A percentile compares a stretch with the other conserved stretches of the same genome.
phyloP scores from a whole-genome alignment of 1,140 invertebrate genomes.

The Drosophila auraria region DNA sequence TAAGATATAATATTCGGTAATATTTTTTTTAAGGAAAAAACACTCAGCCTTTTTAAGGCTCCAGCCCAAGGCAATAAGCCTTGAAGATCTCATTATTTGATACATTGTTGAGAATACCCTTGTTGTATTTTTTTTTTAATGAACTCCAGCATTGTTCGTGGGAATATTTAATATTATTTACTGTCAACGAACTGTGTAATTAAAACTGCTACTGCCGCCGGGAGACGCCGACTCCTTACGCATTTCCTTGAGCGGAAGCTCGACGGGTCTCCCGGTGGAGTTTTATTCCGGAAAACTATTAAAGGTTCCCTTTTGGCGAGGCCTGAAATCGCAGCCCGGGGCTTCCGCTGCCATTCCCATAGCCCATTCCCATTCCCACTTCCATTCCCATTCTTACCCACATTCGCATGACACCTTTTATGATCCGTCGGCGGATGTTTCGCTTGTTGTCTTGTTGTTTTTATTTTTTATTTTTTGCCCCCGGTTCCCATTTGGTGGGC shows the following conservation, averaged over 20 bases:
- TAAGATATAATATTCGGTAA: background rate
- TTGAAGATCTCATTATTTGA: background rate
- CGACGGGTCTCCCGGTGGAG: conserved; percentile 14
- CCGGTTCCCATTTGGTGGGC: conserved; percentile 35
- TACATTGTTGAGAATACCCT: background rate
- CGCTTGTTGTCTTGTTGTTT: conserved; percentile 27
- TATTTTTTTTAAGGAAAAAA: background rate
- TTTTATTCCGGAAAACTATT: conserved; percentile 76
- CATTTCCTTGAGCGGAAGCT: conserved; percentile 76
- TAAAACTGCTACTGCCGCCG: conserved; percentile 45
- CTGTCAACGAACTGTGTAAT: conserved; percentile 52
- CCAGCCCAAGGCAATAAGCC: background rate
- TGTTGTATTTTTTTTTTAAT: conserved; percentile 38
- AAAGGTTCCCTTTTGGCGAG: conserved; percentile 60
- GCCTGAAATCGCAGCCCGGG: conserved; percentile 31
- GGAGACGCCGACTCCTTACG: conserved; percentile 53
- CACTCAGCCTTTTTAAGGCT: background rate
- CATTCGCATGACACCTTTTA: conserved; percentile 65
- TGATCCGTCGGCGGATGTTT: conserved; percentile 50
- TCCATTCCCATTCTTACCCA: conserved; percentile 44
- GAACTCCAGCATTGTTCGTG: conserved; percentile 42
- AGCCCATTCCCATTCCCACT: conserved; percentile 28
- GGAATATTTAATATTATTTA: conserved; percentile 36
- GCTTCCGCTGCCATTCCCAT: conserved; percentile 59
- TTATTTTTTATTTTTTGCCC: conserved; percentile 15